Evolutionary conservation across 1,140 invertebrate species (phyloP).

Genomic region (Chrysomallon squamiferum): DNA sequence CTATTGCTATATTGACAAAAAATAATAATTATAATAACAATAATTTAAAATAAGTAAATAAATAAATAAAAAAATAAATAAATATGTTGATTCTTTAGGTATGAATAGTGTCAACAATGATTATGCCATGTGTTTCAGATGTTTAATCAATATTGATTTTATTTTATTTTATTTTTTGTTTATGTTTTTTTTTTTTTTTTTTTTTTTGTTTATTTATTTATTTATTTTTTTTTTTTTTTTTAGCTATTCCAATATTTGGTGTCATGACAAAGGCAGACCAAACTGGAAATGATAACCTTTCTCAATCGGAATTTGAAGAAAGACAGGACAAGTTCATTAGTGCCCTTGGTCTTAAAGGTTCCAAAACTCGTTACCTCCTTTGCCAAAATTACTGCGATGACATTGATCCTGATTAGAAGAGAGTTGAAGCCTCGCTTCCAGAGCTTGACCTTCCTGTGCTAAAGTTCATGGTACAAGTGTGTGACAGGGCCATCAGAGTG

Average conservation of each 20-base stretch:
- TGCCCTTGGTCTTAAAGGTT: not conserved
- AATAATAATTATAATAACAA: too few relatives aligned
- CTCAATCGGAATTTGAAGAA: not conserved
- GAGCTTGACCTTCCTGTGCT: not conserved
- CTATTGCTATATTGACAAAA: too few relatives aligned
- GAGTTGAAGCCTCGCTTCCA: not conserved
- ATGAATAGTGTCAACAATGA: too few relatives aligned
- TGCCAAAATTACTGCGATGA: not conserved
- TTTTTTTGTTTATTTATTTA: too few relatives aligned
- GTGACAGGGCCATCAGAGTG: too few relatives aligned
- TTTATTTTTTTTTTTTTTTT: slow-evolving; percentile 1
- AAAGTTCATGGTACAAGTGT: not conserved
- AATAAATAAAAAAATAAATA: too few relatives aligned
- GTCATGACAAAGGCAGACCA: not conserved
- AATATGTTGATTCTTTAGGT: too few relatives aligned
- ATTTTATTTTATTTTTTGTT: too few relatives aligned
- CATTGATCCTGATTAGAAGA: not conserved
- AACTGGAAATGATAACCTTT: not conserved
- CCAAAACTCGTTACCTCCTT: not conserved
- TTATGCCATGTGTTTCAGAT: too few relatives aligned
- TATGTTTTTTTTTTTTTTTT: too few relatives aligned
- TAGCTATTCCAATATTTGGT: not conserved
- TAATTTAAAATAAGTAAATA: too few relatives aligned
- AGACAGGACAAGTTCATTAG: not conserved
- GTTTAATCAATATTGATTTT: too few relatives aligned